These are phyloP conservation scores for Geothlypis trichas DNA, from an alignment of 2,113 vertebrate genomes.

Conservation along the genomic window DNA sequence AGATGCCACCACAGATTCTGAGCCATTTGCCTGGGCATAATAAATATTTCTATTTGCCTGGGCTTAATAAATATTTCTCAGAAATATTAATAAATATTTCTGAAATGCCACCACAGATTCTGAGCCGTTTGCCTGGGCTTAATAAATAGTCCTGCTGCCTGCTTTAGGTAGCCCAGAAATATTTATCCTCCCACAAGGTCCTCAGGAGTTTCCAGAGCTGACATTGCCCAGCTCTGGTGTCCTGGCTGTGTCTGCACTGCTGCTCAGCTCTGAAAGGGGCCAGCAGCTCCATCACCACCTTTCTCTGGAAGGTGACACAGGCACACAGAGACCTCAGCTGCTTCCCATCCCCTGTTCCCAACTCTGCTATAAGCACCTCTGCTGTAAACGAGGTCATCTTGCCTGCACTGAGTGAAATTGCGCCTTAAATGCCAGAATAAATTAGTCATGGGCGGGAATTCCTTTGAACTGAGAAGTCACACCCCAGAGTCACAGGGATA, in stretches of 20 bases:
- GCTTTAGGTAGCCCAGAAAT: background rate
- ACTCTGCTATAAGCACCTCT: background rate
- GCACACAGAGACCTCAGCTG: background rate
- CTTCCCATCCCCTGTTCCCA: background rate
- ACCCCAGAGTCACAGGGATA: background rate
- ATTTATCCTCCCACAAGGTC: background rate
- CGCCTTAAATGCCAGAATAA: slow-evolving; percentile 30
- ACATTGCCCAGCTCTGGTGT: background rate
- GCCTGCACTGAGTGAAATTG: background rate
- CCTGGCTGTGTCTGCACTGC: background rate
- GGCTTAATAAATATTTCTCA: no score
- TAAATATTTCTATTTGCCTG: no score
- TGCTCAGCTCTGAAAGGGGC: background rate
- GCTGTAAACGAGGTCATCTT: background rate
- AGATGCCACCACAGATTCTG: background rate
- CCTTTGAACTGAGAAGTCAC: slow-evolving; percentile 42
- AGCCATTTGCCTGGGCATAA: background rate
- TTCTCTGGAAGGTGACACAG: background rate
- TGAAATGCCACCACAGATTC: background rate
- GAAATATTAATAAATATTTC: no score
- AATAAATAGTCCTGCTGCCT: background rate
- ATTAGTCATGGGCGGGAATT: slow-evolving; percentile 27
- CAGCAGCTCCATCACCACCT: background rate
- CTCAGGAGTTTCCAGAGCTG: background rate
- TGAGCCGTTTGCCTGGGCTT: background rate